A percentile compares a stretch with the other conserved stretches of the same genome.
phyloP scores from a whole-genome alignment of 2,797 vertebrate species.

The Catamblyrhynchus diadema region DNA sequence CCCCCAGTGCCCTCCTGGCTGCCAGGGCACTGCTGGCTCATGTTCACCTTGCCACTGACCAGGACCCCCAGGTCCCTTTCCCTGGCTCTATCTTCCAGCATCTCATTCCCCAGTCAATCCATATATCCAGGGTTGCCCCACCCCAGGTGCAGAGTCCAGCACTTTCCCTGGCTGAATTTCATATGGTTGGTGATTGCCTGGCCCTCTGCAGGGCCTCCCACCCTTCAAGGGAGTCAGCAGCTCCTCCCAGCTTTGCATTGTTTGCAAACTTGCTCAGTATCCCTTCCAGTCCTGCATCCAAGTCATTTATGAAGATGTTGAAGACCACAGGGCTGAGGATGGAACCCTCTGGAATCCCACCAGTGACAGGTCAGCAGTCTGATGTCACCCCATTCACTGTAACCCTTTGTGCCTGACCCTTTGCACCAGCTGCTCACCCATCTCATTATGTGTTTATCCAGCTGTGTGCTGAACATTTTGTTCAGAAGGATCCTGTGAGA shows the following conservation, averaged over 20 bases:
- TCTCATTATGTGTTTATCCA: neutral
- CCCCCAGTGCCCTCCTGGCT: neutral
- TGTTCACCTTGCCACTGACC: accelerated
- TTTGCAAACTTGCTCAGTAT: accelerated
- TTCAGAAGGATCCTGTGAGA: neutral
- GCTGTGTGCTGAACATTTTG: neutral
- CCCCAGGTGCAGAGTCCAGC: neutral
- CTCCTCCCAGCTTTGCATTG: neutral
- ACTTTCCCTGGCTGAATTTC: neutral
- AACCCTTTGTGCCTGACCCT: neutral
- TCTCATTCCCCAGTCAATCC: neutral
- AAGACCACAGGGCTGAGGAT: neutral
- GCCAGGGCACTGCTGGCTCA: neutral
- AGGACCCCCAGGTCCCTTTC: neutral
- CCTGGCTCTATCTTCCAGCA: accelerated
- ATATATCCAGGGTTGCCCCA: neutral
- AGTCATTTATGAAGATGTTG: neutral
- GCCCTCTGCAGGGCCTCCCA: neutral
- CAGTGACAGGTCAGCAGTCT: neutral
- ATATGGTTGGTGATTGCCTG: accelerated
- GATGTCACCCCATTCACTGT: neutral
- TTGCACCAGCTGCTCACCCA: neutral
- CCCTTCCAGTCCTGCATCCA: neutral
- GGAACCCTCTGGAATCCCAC: neutral
- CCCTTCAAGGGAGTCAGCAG: neutral